Percentiles rank a stretch among this genome's conserved stretches.
These are phyloP conservation scores for Tetragnatha versicolor DNA, from an alignment of 1,140 invertebrate species.

Conservation along the genomic window DNA sequence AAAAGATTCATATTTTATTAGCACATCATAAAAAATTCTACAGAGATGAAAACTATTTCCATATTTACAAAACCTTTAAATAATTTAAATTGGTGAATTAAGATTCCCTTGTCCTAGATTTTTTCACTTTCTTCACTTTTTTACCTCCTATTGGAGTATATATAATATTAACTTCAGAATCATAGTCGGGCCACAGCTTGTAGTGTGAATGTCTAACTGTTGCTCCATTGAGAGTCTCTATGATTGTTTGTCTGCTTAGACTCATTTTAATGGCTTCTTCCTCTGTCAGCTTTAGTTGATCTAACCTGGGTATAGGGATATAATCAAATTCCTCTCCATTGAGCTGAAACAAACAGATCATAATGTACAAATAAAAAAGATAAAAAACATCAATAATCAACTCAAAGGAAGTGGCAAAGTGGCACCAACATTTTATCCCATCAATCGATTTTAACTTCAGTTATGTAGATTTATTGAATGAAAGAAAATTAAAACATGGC, in stretches of 20 bases:
- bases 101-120: too few species aligned
- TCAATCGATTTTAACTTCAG: too few species aligned
- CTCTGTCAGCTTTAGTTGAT: slow-evolving; percentile 67
- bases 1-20: too few species aligned
- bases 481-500: too few species aligned
- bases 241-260: slow-evolving; percentile 56
- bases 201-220: slow-evolving; percentile 19
- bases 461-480: too few species aligned
- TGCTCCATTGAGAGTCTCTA: slow-evolving; percentile 6
- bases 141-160: slow-evolving; percentile 32
- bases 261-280: slow-evolving; percentile 69
- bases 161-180: slow-evolving; percentile 31
- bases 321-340: slow-evolving; percentile 68
- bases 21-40: too few species aligned
- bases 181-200: slow-evolving; percentile 19
- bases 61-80: too few species aligned
- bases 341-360: slow-evolving; percentile 64
- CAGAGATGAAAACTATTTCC: too few species aligned
- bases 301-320: slow-evolving; percentile 67
- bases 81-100: too few species aligned
- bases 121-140: slow-evolving; percentile 4
- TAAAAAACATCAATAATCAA: too few species aligned
- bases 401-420: too few species aligned
- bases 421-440: too few species aligned
- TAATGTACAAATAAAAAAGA: background rate